A percentile compares a stretch with the other conserved stretches of the same genome.
These are phyloP conservation scores for Psephotus haematonotus DNA, from an alignment of 2,113 vertebrate species.

Conservation along the genomic window DNA sequence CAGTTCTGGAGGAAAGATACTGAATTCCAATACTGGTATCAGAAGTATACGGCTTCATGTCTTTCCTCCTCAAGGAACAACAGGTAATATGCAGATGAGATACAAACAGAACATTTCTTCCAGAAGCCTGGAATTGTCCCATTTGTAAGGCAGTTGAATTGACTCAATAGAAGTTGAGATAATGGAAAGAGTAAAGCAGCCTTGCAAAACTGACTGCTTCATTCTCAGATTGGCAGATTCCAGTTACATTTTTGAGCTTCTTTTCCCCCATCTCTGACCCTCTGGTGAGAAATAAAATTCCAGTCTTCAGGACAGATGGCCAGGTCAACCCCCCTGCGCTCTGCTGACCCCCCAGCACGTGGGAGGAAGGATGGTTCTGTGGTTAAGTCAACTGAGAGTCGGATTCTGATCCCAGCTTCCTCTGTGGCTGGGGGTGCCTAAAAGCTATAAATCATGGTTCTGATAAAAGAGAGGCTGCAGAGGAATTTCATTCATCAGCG, in stretches of 20 bases:
- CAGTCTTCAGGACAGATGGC: neutral
- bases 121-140: neutral
- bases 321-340: neutral
- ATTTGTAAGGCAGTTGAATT: neutral
- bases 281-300: neutral
- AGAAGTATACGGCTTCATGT: neutral
- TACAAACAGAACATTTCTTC: neutral
- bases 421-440: neutral
- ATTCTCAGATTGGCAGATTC: neutral
- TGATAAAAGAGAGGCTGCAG: neutral
- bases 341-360: neutral
- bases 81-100: neutral
- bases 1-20: neutral
- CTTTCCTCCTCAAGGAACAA: neutral
- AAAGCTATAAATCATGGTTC: neutral
- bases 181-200: neutral
- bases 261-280: neutral
- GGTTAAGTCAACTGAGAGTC: neutral
- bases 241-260: neutral
- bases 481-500: neutral
- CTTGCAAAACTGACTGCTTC: neutral
- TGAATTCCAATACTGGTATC: neutral
- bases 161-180: neutral
- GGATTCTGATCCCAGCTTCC: neutral
- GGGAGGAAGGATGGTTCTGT: neutral